Evolutionary conservation across 2,888 invertebrate species (phyloP).

Genomic region (Drosophila subsilvestris): DNA sequence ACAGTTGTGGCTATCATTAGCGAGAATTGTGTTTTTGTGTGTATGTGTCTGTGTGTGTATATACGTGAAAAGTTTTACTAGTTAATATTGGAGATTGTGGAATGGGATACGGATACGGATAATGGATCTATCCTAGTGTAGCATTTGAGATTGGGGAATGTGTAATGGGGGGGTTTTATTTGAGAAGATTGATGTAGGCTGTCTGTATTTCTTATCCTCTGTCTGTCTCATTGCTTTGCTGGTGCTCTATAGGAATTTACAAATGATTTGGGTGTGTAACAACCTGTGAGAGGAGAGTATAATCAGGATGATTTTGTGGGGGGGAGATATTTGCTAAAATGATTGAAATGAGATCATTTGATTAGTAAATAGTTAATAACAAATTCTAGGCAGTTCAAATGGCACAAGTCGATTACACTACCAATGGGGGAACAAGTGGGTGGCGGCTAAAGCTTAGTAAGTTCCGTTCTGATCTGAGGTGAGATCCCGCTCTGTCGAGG

Average conservation of each 20-base stretch:
- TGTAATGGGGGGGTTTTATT: not conserved
- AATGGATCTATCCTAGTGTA: constrained; percentile 13
- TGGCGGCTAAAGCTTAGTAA: constrained; percentile 44
- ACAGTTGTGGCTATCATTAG: constrained; percentile 40
- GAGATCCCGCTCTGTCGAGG: constrained; percentile 20
- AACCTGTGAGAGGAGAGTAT: constrained; percentile 42
- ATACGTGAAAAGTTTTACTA: constrained; percentile 35
- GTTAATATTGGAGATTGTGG: constrained; percentile 28
- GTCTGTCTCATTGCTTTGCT: no score
- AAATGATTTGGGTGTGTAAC: constrained; percentile 33
- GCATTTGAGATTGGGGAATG: constrained; percentile 17
- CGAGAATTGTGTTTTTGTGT: constrained; percentile 28
- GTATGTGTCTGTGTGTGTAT: constrained; percentile 20
- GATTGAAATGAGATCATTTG: constrained; percentile 32
- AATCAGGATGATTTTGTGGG: constrained; percentile 15
- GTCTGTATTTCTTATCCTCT: no score
- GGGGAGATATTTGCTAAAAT: constrained; percentile 36
- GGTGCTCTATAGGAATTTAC: constrained; percentile 17
- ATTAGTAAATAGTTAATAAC: constrained; percentile 66
- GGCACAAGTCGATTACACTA: constrained; percentile 60
- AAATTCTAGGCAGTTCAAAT: constrained; percentile 60
- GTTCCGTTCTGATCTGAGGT: constrained; percentile 29
- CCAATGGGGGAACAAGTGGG: constrained; percentile 26
- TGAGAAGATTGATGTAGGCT: no score
- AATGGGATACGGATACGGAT: not conserved